Conservation (phyloP, 2,113 vertebrate genomes). For the Eidolon helvum region DNA sequence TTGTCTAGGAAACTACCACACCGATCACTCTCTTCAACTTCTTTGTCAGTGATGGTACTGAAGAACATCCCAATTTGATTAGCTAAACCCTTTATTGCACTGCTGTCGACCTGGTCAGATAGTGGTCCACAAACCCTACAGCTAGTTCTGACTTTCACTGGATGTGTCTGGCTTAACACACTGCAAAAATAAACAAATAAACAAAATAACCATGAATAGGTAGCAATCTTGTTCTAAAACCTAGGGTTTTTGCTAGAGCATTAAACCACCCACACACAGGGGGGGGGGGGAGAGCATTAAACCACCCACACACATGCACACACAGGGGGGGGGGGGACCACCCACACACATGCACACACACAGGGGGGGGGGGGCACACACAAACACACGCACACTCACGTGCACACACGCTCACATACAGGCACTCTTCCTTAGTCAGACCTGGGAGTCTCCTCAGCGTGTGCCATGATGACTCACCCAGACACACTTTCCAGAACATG, state of each 20-base stretch:
- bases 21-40: neutral
- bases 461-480: neutral
- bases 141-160: neutral
- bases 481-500: neutral
- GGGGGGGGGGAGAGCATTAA: too few relatives aligned
- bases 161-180: neutral
- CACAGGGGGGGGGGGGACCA: too few relatives aligned
- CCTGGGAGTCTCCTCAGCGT: neutral
- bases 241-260: neutral
- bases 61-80: neutral
- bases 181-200: neutral
- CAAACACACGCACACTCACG: neutral
- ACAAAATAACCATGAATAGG: neutral
- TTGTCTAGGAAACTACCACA: neutral
- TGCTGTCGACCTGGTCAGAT: neutral
- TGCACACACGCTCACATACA: neutral
- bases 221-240: neutral
- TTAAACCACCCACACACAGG: neutral
- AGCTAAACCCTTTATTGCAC: too few relatives aligned
- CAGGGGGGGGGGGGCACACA: too few relatives aligned
- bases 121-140: fast-evolving
- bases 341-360: too few relatives aligned
- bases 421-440: neutral
- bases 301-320: too few relatives aligned
- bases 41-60: neutral